Base-by-base conservation (phyloP, 2,113 vertebrate genomes). In the Colius striatus region DNA sequence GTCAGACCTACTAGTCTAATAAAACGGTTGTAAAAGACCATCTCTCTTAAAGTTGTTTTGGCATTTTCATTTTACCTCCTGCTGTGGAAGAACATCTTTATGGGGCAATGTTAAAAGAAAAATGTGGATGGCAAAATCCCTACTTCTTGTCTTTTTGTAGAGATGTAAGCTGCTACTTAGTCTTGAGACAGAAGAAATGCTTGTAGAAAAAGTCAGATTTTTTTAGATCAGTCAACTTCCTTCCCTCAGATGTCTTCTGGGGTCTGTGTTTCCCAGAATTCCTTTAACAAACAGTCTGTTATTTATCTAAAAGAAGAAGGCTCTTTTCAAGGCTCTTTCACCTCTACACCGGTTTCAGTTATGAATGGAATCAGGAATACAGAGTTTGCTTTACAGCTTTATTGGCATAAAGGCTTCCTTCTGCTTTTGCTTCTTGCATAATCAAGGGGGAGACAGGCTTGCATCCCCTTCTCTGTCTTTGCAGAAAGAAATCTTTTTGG, bases 361-460 rank as follows among this genome's bases (percentile, higher is more conserved):
- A 43, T 93, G 91, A 84, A 74, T 84, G 92, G 76, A 93, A 77
- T 94, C 62, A 55, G 5, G 21, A 83, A 51, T 77, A 48, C 61
- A 63, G 74, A 45, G 73, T 97, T 94, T 93, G 68, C 75, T 94
- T 93, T 92, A 36, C 88, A 74, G 57, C 61, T 94, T 81, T 89
- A 41, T 81, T 89, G 92, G 85, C 83, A 66, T 47, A 51, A 77
- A 71, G 68, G 20, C 70, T 94, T 93, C 72, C 75, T 90, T 86
- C 92, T 0, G 1, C 23, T 1, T 87, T 92, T 67, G 26, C 34
- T 30, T 63, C 68, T 68, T 94, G 80, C 23, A 1, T 25, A 70
- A 67, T 13, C 2, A 16, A 76, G 63, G 34, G 45, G 34, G 32
- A 71, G 57, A n/a, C 57, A 70, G 45, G 20, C 72, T 63, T 80